These are phyloP conservation scores for Dioctria linearis DNA, from an alignment of 2,888 invertebrate species.

Conservation along the genomic window DNA sequence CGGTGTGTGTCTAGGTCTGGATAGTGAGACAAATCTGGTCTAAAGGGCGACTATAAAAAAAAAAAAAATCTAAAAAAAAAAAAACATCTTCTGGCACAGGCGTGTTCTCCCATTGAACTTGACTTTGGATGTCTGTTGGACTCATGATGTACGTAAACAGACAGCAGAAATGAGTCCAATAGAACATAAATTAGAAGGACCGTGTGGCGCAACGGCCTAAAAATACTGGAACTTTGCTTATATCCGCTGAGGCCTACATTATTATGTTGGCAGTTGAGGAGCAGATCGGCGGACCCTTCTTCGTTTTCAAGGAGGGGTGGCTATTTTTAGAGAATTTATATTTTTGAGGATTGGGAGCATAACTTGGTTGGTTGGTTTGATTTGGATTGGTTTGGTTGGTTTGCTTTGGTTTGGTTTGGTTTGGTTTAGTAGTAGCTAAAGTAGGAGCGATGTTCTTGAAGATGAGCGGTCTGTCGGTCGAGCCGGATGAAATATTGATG, in stretches of 20 bases:
- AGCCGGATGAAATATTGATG: conserved; percentile 49
- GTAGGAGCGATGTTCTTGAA: not conserved
- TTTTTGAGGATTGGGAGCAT: conserved; percentile 32
- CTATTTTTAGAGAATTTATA: conserved; percentile 48
- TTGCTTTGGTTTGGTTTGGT: too few species aligned
- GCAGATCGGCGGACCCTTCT: conserved; percentile 1
- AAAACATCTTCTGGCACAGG: conserved; percentile 14
- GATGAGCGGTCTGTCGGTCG: conserved; percentile 28
- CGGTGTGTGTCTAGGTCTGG: conserved; percentile 42
- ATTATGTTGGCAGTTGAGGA: conserved; percentile 8
- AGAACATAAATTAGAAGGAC: conserved; percentile 50
- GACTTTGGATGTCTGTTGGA: conserved; percentile 46
- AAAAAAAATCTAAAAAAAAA: not conserved
- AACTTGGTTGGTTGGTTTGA: not conserved
- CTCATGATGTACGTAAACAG: conserved; percentile 38
- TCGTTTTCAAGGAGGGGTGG: conserved; percentile 46
- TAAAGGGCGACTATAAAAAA: conserved; percentile 36
- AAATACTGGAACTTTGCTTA: conserved; percentile 36
- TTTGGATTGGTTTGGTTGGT: too few species aligned
- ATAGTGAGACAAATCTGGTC: conserved; percentile 1
- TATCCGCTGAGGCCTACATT: conserved; percentile 34
- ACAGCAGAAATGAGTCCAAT: conserved; percentile 49
- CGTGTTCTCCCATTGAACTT: conserved; percentile 50
- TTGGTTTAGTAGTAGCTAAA: too few species aligned
- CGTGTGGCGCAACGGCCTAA: conserved; percentile 20